Base-by-base conservation (phyloP, 2,113 vertebrate genomes). In the Hyla sarda region DNA sequence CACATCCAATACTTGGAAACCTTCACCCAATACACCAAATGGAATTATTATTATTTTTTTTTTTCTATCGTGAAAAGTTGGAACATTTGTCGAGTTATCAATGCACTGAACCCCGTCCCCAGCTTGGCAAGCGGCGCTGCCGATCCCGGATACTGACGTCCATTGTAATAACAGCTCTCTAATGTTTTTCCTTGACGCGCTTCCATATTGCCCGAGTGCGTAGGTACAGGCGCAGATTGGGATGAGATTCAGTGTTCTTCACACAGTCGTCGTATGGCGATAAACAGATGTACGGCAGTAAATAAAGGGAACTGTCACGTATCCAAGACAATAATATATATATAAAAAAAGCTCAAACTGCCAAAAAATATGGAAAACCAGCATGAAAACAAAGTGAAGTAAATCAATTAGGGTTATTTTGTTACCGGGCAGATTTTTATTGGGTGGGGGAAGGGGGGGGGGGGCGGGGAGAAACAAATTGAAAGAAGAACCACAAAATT, bases 241-340 rank as follows among this genome's bases (percentile, higher is more conserved):
- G 69, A 83, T 45, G 65, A 54, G 69, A 37, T 41, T 58, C 23
- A 73, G 67, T 41, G 69, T 56, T 83, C 69, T 56, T 41, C 67
- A 58, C 82, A 58, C 67, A 83, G 50, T 11, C 69, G 50, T 83
- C 67, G 21, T 73, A 58, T 83, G 28, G 48, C 50, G 82, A 73
- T 37, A 50, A 72, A 83, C 82, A 83, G 82, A 72, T 83, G 82
- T 83, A 83, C 48, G 16, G 21, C 82, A 58, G 47, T 34, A 83
- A 83, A 83, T 37, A 72, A 30, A 83, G 37, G 58, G 65, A 67
- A 48, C 58, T 71, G 60, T 69, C 80, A 82, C 41, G 23, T 50
- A 67, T 82, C 60, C 60, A 82, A 82, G 32, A 32, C 80, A 69
- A 69, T 82, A 48, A 50, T 65, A 82, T 32, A 82, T n/a, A 80